Evolutionary conservation across 2,888 invertebrate genomes (phyloP), one percentile per base, ranked within the genome.

Genomic region (Chalcosyrphus nemorum): DNA sequence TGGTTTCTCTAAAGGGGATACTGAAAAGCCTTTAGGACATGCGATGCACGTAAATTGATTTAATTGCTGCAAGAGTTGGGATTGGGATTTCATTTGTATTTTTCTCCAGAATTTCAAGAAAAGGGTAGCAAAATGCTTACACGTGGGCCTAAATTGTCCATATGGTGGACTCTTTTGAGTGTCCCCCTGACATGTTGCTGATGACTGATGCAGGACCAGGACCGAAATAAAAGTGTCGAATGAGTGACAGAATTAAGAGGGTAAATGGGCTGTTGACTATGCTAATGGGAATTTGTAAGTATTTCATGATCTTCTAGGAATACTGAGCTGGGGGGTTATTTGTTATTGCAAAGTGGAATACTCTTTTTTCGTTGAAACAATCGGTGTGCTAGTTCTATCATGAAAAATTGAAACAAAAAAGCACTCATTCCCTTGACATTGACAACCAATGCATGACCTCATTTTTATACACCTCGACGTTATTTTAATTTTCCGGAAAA

Each of bases 31-130:
- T 43, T 54, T n/a, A 11, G 61, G 43, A n/a, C 32, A 35, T 43
- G 38, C 17, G 65, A 56, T 65, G 74, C 43, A 74, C 43, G 63
- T 56, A 74, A 63, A 65, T 65, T 74, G 74, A 74, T 74, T 74
- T 74, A 72, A 72, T 72, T 63, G 72, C 24, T 54, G 17, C 47
- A 24, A 21, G 38, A 5, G 38, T 38, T 13, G 35, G 35, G n/a
- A 1, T 3, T 4, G 24, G 24, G 24, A 24, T 24, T 38, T 38
- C 11, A 38, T 38, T 13, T 38, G 13, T 0, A n/a, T n/a, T n/a
- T n/a, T n/a, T n/a, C n/a, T n/a, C 5, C 38, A 13, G n/a, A 13
- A 13, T 4, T 19, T 45, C 19, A 45, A 11, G 11, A 3, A 11
- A 19, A 9, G 19, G 19, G n/a, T n/a, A n/a, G n/a, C n/a, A n/a